Percentiles rank a stretch among this genome's conserved stretches.
Evolutionary conservation across 2,797 vertebrate species (phyloP).

Genomic region (Gastrophryne carolinensis): DNA sequence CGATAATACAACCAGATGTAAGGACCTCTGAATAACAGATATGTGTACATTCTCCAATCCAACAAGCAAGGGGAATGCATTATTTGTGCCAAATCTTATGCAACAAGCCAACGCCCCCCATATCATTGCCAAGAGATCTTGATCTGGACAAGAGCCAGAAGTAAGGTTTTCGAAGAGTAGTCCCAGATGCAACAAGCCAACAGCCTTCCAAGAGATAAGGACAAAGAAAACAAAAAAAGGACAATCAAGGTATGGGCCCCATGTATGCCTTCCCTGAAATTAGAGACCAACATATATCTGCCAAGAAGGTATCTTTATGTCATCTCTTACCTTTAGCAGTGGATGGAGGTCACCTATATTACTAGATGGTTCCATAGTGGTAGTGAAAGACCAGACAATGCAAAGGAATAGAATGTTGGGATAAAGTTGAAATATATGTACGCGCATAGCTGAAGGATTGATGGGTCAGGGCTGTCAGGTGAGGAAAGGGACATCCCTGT

Average conservation of each 20-base stretch:
- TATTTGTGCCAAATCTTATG: too few relatives aligned
- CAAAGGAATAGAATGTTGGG: neutral
- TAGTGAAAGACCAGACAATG: neutral
- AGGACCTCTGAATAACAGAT: too few relatives aligned
- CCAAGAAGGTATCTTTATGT: too few relatives aligned
- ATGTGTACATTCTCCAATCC: too few relatives aligned
- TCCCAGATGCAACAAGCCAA: neutral
- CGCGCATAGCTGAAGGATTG: neutral
- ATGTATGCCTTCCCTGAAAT: too few relatives aligned
- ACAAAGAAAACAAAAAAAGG: neutral
- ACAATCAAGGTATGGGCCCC: neutral
- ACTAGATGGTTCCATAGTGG: neutral
- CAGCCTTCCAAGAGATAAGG: neutral
- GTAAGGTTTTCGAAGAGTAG: neutral
- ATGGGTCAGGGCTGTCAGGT: slow-evolving; percentile 8
- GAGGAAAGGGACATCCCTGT: slow-evolving; percentile 25
- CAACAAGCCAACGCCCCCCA: too few relatives aligned
- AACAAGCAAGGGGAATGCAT: too few relatives aligned
- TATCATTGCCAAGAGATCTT: too few relatives aligned
- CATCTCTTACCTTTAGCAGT: neutral
- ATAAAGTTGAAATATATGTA: slow-evolving; percentile 4
- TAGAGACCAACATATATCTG: too few relatives aligned
- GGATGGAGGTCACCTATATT: neutral
- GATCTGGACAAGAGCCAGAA: neutral
- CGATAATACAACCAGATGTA: too few relatives aligned